These are phyloP conservation scores for Anneissia japonica DNA, from an alignment of 35 echinoderm and acorn worm genomes.

Conservation along the genomic window DNA sequence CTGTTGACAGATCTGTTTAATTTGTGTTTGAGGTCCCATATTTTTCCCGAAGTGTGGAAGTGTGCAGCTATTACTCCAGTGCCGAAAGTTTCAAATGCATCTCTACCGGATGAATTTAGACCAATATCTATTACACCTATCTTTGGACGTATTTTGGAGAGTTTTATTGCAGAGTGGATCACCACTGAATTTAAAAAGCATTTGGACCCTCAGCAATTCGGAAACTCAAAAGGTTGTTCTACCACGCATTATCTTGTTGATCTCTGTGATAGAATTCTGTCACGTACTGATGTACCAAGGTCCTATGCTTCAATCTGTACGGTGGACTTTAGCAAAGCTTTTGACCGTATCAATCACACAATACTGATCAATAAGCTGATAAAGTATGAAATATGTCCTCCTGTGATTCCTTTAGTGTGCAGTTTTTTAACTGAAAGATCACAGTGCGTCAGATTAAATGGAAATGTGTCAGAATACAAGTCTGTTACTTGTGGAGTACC, in stretches of 20 bases:
- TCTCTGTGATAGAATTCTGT: neutral
- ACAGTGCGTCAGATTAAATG: neutral
- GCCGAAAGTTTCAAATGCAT: no score
- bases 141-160: neutral
- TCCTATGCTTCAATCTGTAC: neutral
- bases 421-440: conserved; percentile 18
- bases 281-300: conserved; percentile 1
- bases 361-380: conserved; percentile 10
- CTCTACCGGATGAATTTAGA: no score
- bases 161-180: conserved; percentile 26
- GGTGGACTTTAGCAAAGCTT: conserved; percentile 26
- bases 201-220: conserved; percentile 16
- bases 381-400: neutral
- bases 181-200: neutral
- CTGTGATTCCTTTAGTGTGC: conserved; percentile 15
- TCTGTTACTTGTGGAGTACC: conserved; percentile 6
- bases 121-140: conserved; percentile 32
- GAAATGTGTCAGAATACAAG: neutral
- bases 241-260: conserved; percentile 35
- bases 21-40: no score
- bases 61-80: no score
- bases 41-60: no score
- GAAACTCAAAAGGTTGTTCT: conserved; percentile 11
- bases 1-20: no score
- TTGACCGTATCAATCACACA: conserved; percentile 29